Base-by-base conservation (phyloP, 2,113 vertebrate species). In the Oncorhynchus kisutch region DNA sequence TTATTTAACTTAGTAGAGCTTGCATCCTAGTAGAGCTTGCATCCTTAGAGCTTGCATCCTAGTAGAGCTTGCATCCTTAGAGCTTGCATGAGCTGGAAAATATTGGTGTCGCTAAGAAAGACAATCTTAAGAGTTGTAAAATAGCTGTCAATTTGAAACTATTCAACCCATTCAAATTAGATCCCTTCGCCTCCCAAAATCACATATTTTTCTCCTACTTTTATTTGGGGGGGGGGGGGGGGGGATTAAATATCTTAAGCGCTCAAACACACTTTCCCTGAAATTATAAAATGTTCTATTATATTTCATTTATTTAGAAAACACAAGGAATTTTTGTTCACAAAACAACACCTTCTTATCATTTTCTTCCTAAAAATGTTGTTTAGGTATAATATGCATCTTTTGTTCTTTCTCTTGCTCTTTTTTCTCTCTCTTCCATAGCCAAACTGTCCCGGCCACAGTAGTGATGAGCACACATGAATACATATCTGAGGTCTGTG, bases 401-500 rank as follows among this genome's bases (percentile, higher is more conserved):
- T 78, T 78, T 78, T 66, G 34, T 67, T 51, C 31, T 71, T 57
- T 71, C 31, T 67, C 45, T 39, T 67, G 22, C 70, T 27, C 59
- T 48, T 67, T 72, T 72, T 39, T 88, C 74, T 83, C 82, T 89
- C 80, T 77, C 76, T 74, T 83, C 82, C 85, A 90, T 91, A 91
- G 88, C 83, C 86, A 93, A 93, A 93, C 88, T 88, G 85, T 85
- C 86, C 89, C 79, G 89, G 92, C 92, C 94, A 91, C 93, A 95
- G 89, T 84, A 92, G 83, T 90, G 81, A 75, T 86, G 83, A 90
- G 88, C 83, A 77, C 64, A 6, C 86, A 89, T 87, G 90, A 92
- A 93, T 86, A 91, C 91, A 86, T 81, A 86, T 24, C 24, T 24
- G 24, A 24, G 24, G 91, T 74, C 89, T 95, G 95, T 91, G 94